These are phyloP conservation scores for Rhingia campestris DNA, from an alignment of 2,888 invertebrate genomes.

Conservation along the genomic window DNA sequence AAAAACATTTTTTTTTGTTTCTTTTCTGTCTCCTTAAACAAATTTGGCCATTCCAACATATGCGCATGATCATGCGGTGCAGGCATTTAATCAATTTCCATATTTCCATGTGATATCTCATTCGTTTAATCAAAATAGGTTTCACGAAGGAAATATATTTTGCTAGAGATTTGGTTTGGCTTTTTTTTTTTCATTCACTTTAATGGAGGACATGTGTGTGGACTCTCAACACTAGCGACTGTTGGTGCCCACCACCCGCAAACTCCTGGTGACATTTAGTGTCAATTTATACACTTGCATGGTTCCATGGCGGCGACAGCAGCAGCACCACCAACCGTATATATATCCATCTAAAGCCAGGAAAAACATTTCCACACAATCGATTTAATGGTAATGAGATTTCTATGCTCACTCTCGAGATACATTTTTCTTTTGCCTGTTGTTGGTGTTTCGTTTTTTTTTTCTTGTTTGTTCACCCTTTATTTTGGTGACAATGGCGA, in stretches of 20 bases:
- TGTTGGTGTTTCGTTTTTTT: slow-evolving; percentile 10
- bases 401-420: slow-evolving; percentile 68
- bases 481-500: slow-evolving; percentile 62
- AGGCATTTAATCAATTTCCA: slow-evolving; percentile 71
- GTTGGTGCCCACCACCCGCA: slow-evolving; percentile 54
- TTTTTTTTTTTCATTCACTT: not conserved
- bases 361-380: slow-evolving; percentile 73
- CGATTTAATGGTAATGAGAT: slow-evolving; percentile 74
- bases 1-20: slow-evolving; percentile 22
- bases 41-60: slow-evolving; percentile 41
- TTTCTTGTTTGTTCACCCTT: slow-evolving; percentile 48
- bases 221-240: not conserved
- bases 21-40: slow-evolving; percentile 18
- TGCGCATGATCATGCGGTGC: slow-evolving; percentile 20
- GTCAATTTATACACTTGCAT: slow-evolving; percentile 73
- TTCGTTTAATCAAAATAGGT: slow-evolving; percentile 68
- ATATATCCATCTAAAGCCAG: slow-evolving; percentile 21
- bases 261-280: slow-evolving; percentile 69
- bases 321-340: not conserved
- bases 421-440: slow-evolving; percentile 66
- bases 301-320: slow-evolving; percentile 27
- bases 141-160: slow-evolving; percentile 50
- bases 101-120: slow-evolving; percentile 70
- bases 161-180: not conserved
- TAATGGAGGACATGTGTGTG: slow-evolving; percentile 31